Evolutionary conservation across 2,113 vertebrate species (phyloP).

Genomic region (Gasterosteus aculeatus): DNA sequence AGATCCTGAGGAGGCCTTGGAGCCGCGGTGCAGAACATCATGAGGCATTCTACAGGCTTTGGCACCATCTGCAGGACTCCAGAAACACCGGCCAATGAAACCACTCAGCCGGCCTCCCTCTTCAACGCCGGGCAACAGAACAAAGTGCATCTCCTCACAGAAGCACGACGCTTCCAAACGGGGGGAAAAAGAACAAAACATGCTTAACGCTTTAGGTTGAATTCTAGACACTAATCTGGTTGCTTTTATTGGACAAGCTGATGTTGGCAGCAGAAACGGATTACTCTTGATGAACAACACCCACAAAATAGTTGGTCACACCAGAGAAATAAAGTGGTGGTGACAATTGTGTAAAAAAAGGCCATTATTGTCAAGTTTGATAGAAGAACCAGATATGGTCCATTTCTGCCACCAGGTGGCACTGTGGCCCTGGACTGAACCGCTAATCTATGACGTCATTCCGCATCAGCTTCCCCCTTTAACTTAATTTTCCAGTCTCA

Average conservation of each 20-base stretch:
- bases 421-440: conserved; percentile 49
- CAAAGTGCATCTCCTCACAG: rapidly evolving
- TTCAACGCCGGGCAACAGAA: background rate
- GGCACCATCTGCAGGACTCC: conserved; percentile 76
- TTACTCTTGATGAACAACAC: background rate
- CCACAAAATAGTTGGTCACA: too few relatives aligned
- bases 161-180: background rate
- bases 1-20: background rate
- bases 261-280: background rate
- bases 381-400: background rate
- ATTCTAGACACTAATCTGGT: rapidly evolving
- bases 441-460: conserved; percentile 50
- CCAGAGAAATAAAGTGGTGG: background rate
- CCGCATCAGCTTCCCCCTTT: background rate
- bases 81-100: conserved; percentile 34
- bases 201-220: background rate
- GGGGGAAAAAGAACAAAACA: background rate
- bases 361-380: too few relatives aligned
- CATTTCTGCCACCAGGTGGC: conserved; percentile 56
- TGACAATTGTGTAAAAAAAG: background rate
- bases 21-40: background rate
- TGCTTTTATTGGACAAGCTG: background rate
- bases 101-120: background rate
- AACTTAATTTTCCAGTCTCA: background rate
- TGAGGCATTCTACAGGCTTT: conserved; percentile 66